These are phyloP conservation scores for Trematomus bernacchii DNA, from an alignment of 2,797 vertebrate genomes.

Conservation along the genomic window DNA sequence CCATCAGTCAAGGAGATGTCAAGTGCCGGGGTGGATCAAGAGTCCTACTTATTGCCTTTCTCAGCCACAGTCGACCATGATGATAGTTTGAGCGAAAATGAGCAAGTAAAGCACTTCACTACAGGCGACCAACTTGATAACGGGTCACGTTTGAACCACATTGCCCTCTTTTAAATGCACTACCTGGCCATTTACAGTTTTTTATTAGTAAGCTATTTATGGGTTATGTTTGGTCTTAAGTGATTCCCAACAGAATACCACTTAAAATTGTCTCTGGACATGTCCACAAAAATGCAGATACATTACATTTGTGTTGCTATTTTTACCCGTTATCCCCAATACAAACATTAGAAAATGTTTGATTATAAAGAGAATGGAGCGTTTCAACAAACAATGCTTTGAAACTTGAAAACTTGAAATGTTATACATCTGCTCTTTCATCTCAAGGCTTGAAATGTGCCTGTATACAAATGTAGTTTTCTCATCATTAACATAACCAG, in stretches of 20 bases:
- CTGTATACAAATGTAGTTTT: slow-evolving; percentile 2
- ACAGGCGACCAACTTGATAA: slow-evolving; percentile 20
- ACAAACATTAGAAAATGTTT: neutral
- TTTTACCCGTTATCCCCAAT: neutral
- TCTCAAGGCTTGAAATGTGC: neutral
- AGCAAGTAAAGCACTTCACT: slow-evolving; percentile 44
- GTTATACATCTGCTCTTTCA: neutral
- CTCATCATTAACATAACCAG: neutral
- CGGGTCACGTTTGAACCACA: slow-evolving; percentile 35
- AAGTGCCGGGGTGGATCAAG: slow-evolving; percentile 74
- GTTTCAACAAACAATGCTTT: neutral
- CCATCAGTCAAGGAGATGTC: slow-evolving; percentile 85
- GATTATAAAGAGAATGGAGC: neutral
- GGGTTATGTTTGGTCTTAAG: slow-evolving; percentile 12
- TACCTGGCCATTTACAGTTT: slow-evolving; percentile 28
- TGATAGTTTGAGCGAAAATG: slow-evolving; percentile 70
- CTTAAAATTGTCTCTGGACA: neutral
- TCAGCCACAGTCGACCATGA: slow-evolving; percentile 51
- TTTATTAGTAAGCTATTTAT: slow-evolving; percentile 1
- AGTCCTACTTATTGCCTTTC: slow-evolving; percentile 61
- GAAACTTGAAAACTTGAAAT: neutral
- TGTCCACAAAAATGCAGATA: slow-evolving; percentile 1
- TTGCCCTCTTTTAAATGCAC: slow-evolving; percentile 1
- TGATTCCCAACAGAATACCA: neutral
- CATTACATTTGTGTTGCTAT: neutral